phyloP scores from a whole-genome alignment of 2,113 vertebrate genomes.

The Plecturocebus donacophilus region DNA sequence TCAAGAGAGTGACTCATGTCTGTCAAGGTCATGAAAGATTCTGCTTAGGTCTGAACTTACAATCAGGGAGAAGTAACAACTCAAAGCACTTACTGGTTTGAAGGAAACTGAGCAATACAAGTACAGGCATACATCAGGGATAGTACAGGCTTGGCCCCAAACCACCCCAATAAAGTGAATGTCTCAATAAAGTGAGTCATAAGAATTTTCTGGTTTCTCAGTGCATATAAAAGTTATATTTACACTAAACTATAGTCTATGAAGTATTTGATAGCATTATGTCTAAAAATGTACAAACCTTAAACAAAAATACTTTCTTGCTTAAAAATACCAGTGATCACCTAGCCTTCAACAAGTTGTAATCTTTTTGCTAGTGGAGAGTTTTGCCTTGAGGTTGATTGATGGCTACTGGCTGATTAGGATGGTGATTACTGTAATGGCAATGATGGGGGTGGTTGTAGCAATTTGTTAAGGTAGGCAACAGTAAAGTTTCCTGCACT shows the following conservation, averaged over 20 bases:
- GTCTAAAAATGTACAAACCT: neutral
- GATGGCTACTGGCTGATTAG: neutral
- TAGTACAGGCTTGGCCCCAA: no score
- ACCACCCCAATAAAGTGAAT: neutral
- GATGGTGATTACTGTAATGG: neutral
- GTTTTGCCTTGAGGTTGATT: neutral
- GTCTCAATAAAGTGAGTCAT: neutral
- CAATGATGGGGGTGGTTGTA: neutral
- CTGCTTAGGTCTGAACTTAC: neutral
- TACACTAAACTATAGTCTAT: neutral
- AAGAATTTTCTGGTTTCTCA: neutral
- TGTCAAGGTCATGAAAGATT: neutral
- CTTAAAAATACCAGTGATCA: neutral
- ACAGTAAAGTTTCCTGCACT: neutral
- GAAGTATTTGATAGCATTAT: neutral
- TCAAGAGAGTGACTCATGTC: neutral
- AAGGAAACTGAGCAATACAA: neutral
- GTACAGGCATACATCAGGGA: neutral
- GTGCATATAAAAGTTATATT: neutral
- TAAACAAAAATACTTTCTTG: neutral
- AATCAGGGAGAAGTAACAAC: constrained; percentile 5
- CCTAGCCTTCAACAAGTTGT: neutral
- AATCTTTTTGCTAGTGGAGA: neutral
- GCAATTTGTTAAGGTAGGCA: neutral
- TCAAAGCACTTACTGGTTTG: neutral